phyloP scores from a whole-genome alignment of 2,797 vertebrate species.

The Sorex maritimensis region DNA sequence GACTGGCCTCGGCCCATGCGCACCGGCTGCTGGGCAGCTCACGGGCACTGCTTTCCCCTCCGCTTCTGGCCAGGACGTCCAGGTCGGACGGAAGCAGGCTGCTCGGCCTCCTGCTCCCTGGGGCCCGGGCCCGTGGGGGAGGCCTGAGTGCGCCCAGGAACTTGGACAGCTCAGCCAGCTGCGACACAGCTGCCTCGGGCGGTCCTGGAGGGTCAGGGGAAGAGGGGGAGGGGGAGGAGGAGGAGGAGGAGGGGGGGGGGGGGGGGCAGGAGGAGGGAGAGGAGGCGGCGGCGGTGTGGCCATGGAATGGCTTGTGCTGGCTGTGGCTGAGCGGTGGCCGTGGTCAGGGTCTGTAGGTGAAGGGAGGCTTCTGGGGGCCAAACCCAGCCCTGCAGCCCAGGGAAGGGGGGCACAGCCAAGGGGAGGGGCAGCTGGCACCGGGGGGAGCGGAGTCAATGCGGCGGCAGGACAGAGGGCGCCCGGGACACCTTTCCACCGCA shows the following conservation, averaged over 20 bases:
- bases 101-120: not conserved
- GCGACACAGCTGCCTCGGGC: too few relatives aligned
- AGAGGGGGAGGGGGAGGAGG: too few relatives aligned
- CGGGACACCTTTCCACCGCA: too few relatives aligned
- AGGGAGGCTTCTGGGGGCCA: too few relatives aligned
- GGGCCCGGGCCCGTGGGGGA: not conserved
- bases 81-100: not conserved
- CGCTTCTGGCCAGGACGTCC: not conserved
- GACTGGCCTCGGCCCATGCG: not conserved
- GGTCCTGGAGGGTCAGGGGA: too few relatives aligned
- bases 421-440: too few relatives aligned
- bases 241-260: too few relatives aligned
- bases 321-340: not conserved
- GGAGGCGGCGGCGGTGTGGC: not conserved
- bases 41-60: not conserved
- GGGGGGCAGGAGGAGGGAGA: not conserved
- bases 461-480: too few relatives aligned
- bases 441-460: not conserved
- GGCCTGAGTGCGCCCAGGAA: not conserved
- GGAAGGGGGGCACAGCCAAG: too few relatives aligned
- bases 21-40: not conserved
- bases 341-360: too few relatives aligned
- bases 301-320: not conserved
- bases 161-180: too few relatives aligned
- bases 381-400: too few relatives aligned